These are phyloP conservation scores for Caerostris extrusa DNA, from an alignment of 1,140 invertebrate species.

Conservation along the genomic window DNA sequence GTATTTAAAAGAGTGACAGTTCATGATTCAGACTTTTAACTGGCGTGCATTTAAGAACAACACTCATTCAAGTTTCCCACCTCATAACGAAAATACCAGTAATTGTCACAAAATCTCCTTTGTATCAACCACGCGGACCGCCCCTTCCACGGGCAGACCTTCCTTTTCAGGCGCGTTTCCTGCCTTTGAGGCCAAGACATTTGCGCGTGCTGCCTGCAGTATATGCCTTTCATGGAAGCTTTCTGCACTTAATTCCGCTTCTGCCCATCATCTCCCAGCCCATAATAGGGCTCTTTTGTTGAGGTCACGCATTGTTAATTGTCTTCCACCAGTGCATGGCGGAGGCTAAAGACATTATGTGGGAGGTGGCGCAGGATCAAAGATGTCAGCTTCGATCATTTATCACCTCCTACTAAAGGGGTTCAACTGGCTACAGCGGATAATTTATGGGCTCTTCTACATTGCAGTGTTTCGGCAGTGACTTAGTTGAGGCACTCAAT, in stretches of 20 bases:
- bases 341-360: conserved; percentile 71
- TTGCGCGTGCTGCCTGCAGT: background rate
- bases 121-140: background rate
- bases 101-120: conserved; percentile 14
- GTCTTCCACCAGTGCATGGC: conserved; percentile 45
- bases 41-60: background rate
- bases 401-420: conserved; percentile 60
- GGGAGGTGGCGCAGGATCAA: conserved; percentile 68
- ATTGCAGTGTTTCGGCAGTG: background rate
- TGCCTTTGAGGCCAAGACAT: conserved; percentile 19
- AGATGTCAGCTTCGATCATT: conserved; percentile 68
- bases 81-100: conserved; percentile 5
- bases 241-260: conserved; percentile 62
- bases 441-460: conserved; percentile 47
- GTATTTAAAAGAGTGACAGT: background rate
- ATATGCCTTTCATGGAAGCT: background rate
- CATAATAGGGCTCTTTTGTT: conserved; percentile 59
- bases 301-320: conserved; percentile 74
- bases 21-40: background rate
- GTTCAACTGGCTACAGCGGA: background rate
- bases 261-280: conserved; percentile 9
- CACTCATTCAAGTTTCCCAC: background rate
- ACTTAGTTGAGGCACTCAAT: conserved; percentile 12
- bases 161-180: background rate
- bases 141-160: background rate